Base-by-base conservation (phyloP, 1,140 invertebrate species). In the Marisa cornuarietis region DNA sequence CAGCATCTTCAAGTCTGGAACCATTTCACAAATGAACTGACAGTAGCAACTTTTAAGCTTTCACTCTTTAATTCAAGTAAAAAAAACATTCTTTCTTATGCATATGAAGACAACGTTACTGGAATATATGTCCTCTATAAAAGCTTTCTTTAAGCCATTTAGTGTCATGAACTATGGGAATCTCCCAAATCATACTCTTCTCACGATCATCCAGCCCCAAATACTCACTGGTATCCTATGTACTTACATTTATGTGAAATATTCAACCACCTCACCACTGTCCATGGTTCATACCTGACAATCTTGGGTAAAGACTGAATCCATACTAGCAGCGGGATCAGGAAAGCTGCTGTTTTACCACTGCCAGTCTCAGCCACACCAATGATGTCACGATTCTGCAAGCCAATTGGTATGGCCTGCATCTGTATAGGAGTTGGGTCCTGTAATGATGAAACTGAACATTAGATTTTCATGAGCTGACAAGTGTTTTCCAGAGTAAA, bases 361-460 rank as follows among this genome's bases (percentile, higher is more conserved):
- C 96, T 98, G 86, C 96, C 96, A 81, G 99, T 99, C 93, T 99
- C 98, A 72, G 99, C 99, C 20, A 99, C 98, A 91, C 99, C 99
- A 88, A 99, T 99, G 85, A 99, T 99, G 90, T 99, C 99, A 72
- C 99, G 93, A 92, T 99, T 99, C 91, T 99, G 93, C 84, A 99
- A 92, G 76, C 99, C 99, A 91, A 99, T 99, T 0, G 99, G 98
- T 90, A 99, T 99, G 71, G 98, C 99, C 92, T 99, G 98, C 83
- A 98, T 92, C 90, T 99, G 99, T 92, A 99, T 99, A 14, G 99
- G 99, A 5, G 99, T 99, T 8, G 99, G 96, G 86, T 99, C 99
- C 92, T 92, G 79, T 66, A 85, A 88, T 6, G 16, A 14, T 58
- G 20, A 20, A 54, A 73, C 71, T 69, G 68, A 58, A 63, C 65